phyloP scores from a whole-genome alignment of 2,888 invertebrate genomes.

The Agrotis segetum region DNA sequence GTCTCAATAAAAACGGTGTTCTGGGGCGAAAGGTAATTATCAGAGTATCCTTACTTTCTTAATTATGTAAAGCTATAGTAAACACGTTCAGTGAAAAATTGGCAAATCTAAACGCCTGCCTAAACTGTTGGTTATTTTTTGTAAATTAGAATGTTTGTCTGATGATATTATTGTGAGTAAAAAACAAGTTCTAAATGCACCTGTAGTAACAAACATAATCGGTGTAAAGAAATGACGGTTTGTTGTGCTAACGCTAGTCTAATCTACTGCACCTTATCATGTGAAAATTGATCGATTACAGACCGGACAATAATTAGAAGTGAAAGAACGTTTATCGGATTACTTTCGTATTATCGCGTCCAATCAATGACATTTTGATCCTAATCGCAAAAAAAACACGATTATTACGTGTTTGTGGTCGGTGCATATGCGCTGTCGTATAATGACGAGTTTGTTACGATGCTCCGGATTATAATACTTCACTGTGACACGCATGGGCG shows the following conservation, averaged over 20 bases:
- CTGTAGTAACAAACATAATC: constrained; percentile 24
- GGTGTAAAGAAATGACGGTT: constrained; percentile 2
- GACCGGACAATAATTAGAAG: constrained; percentile 31
- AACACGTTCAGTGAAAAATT: constrained; percentile 1
- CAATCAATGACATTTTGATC: constrained; percentile 51
- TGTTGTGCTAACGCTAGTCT: constrained; percentile 22
- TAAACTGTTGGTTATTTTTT: constrained; percentile 1
- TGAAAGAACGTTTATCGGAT: constrained; percentile 42
- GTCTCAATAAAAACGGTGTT: constrained; percentile 45
- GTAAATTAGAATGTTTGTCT: not conserved
- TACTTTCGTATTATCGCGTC: constrained; percentile 45
- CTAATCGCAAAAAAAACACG: constrained; percentile 56
- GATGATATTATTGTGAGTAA: constrained; percentile 6
- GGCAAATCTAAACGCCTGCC: not conserved
- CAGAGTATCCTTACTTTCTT: constrained; percentile 31
- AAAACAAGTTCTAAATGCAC: constrained; percentile 13
- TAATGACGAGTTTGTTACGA: constrained; percentile 43
- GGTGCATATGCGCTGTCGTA: constrained; percentile 12
- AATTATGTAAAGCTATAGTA: constrained; percentile 34
- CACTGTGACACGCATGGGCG: constrained; percentile 58
- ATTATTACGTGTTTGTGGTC: constrained; percentile 31
- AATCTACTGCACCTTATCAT: constrained; percentile 25
- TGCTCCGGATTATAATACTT: constrained; percentile 49
- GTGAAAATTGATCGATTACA: constrained; percentile 36
- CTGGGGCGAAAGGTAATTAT: constrained; percentile 42